phyloP scores from a whole-genome alignment of 2,888 invertebrate genomes.

The Ophonus ardosiacus region DNA sequence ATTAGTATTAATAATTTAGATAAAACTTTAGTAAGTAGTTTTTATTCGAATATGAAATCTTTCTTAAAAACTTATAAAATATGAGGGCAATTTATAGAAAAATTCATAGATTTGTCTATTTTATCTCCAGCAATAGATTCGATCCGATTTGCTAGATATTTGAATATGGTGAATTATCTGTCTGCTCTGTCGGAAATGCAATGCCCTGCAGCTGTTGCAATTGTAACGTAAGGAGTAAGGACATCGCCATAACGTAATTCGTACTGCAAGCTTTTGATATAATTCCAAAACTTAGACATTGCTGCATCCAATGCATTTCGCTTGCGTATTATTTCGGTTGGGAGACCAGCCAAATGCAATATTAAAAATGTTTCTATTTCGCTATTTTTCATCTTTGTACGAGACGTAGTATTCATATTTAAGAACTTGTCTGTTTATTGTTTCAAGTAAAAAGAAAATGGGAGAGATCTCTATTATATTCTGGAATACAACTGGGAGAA shows the following conservation, averaged over 20 bases:
- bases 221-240: background rate
- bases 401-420: constrained; percentile 40
- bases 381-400: constrained; percentile 27
- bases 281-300: constrained; percentile 22
- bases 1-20: background rate
- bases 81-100: background rate
- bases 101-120: background rate
- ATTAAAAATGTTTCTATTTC: constrained; percentile 36
- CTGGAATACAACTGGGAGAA: constrained; percentile 11
- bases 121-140: constrained; percentile 1
- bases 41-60: background rate
- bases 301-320: constrained; percentile 29
- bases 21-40: background rate
- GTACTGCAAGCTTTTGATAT: constrained; percentile 26
- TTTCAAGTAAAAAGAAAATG: constrained; percentile 26
- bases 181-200: background rate
- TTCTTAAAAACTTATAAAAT: background rate
- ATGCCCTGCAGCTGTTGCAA: constrained; percentile 14
- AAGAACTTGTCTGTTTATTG: constrained; percentile 44
- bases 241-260: background rate
- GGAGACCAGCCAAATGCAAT: constrained; percentile 31
- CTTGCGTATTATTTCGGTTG: constrained; percentile 20
- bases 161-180: constrained; percentile 1
- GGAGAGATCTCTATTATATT: constrained; percentile 15
- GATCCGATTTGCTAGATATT: background rate